These are phyloP conservation scores for Blennius ocellaris DNA, from an alignment of 2,113 vertebrate genomes.

Conservation along the genomic window DNA sequence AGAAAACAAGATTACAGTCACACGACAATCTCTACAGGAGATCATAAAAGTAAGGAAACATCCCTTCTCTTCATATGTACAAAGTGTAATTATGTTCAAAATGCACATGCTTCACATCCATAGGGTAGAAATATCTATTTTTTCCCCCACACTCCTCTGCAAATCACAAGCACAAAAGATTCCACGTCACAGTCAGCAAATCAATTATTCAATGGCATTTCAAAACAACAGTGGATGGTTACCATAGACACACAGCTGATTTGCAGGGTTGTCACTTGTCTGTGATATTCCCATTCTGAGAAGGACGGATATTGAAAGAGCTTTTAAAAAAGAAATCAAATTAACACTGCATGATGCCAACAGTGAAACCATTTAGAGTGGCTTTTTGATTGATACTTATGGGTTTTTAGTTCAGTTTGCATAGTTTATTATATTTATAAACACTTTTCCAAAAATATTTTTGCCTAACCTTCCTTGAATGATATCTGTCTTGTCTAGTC, in stretches of 20 bases:
- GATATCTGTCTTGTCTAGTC: neutral
- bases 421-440: neutral
- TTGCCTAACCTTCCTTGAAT: neutral
- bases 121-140: slow-evolving; percentile 48
- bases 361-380: slow-evolving; percentile 15
- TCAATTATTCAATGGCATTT: slow-evolving; percentile 78
- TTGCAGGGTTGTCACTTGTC: slow-evolving; percentile 66
- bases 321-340: slow-evolving; percentile 33
- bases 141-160: slow-evolving; percentile 28
- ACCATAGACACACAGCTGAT: slow-evolving; percentile 73
- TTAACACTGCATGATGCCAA: slow-evolving; percentile 22
- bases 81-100: neutral
- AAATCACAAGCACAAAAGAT: slow-evolving; percentile 59
- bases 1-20: slow-evolving; percentile 43
- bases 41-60: slow-evolving; percentile 1
- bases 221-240: slow-evolving; percentile 71
- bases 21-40: slow-evolving; percentile 3
- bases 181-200: slow-evolving; percentile 67
- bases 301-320: slow-evolving; percentile 47
- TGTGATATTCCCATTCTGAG: slow-evolving; percentile 59
- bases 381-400: slow-evolving; percentile 2
- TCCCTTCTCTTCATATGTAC: slow-evolving; percentile 15
- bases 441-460: neutral
- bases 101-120: slow-evolving; percentile 29
- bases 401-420: slow-evolving; percentile 11